Evolutionary conservation across 2,888 invertebrate genomes (phyloP).

Genomic region (Neoaliturus tenellus): DNA sequence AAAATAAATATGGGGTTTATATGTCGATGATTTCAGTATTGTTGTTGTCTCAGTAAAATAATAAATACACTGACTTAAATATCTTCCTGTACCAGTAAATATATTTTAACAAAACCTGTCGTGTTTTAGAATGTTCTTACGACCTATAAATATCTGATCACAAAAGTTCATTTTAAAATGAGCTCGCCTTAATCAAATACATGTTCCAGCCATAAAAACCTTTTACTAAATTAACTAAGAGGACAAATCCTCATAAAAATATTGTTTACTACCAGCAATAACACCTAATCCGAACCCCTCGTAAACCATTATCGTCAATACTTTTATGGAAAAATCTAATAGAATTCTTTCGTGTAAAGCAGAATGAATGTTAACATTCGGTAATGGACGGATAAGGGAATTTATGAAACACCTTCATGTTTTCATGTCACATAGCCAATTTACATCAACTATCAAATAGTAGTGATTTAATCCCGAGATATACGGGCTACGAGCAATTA

Average conservation of each 20-base stretch:
- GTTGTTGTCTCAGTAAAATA: no score
- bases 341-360: constrained; percentile 8
- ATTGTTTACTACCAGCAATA: not conserved
- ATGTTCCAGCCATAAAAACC: no score
- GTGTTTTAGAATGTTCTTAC: no score
- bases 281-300: not conserved
- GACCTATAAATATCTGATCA: no score
- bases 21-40: no score
- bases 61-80: no score
- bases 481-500: constrained; percentile 31
- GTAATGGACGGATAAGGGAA: constrained; percentile 11
- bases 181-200: no score
- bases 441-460: constrained; percentile 18
- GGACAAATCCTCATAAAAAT: not conserved
- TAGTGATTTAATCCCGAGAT: constrained; percentile 43
- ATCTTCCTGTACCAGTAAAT: no score
- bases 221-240: not conserved
- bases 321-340: not conserved
- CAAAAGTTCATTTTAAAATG: no score
- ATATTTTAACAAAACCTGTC: no score
- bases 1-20: no score
- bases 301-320: not conserved
- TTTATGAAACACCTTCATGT: constrained; percentile 13
- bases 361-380: constrained; percentile 26
- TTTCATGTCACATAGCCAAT: constrained; percentile 18